Conservation (phyloP, 2,888 invertebrate genomes). For the Alcis repandata region DNA sequence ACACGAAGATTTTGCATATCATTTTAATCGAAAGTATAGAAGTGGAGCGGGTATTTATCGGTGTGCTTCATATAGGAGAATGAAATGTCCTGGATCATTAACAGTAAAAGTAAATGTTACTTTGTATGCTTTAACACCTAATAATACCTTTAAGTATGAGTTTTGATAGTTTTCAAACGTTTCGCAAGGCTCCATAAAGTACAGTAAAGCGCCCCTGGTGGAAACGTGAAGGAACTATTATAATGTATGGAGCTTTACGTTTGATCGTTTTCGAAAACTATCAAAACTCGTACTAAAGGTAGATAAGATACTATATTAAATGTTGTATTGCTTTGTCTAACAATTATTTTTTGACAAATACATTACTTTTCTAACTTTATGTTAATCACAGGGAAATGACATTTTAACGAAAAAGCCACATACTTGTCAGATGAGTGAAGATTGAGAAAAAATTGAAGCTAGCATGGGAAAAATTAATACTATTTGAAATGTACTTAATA, state of each 20-base stretch:
- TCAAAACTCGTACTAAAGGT: too few relatives aligned
- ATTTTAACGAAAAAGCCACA: background rate
- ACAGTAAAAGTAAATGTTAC: slow-evolving; percentile 1
- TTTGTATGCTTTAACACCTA: background rate
- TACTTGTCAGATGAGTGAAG: background rate
- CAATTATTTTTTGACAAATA: background rate
- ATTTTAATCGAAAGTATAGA: background rate
- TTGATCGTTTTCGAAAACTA: too few relatives aligned
- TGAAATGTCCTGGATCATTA: background rate
- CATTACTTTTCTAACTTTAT: background rate
- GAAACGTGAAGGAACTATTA: too few relatives aligned
- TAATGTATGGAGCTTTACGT: too few relatives aligned
- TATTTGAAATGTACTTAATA: too few relatives aligned
- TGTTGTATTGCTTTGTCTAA: background rate
- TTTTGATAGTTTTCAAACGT: too few relatives aligned
- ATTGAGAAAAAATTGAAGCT: background rate
- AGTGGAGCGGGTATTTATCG: background rate
- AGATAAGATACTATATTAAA: too few relatives aligned
- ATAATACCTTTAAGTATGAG: too few relatives aligned
- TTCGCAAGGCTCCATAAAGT: too few relatives aligned
- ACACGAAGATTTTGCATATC: background rate
- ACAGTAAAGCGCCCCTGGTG: too few relatives aligned
- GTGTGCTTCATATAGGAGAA: background rate
- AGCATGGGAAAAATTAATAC: too few relatives aligned
- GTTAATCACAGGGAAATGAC: background rate